A percentile compares a stretch with the other conserved stretches of the same genome.
Conservation (phyloP, 2,113 vertebrate genomes). For the Calypte anna region DNA sequence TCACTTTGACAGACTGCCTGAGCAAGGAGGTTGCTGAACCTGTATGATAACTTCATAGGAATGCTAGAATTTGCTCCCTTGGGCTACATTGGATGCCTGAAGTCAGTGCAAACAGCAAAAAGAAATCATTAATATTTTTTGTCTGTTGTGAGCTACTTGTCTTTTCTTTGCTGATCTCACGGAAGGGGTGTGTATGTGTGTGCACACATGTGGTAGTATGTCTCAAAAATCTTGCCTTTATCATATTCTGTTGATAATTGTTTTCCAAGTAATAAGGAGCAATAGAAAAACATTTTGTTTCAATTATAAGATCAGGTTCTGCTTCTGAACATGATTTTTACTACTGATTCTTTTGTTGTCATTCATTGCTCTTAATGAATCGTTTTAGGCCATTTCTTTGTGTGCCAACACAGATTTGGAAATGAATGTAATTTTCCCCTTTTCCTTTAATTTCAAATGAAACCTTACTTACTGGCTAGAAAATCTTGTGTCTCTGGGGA, state of each 20-base stretch:
- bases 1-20: not conserved
- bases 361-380: not conserved
- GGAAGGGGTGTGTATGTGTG: not conserved
- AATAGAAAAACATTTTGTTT: not conserved
- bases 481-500: not conserved
- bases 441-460: slow-evolving; percentile 23
- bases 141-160: not conserved
- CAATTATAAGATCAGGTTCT: not conserved
- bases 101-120: not conserved
- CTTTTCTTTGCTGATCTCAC: not conserved
- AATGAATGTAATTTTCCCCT: not conserved
- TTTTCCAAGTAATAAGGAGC: not conserved
- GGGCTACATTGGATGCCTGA: not conserved
- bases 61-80: not conserved
- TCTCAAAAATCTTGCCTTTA: not conserved
- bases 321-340: not conserved
- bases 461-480: not conserved
- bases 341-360: not conserved
- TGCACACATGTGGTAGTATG: rapidly evolving
- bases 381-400: not conserved
- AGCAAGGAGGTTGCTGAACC: not conserved
- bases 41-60: not conserved
- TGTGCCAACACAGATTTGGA: not conserved
- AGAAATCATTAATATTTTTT: not conserved
- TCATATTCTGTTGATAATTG: not conserved